Evolutionary conservation across 2,113 vertebrate species (phyloP), one percentile per base, ranked within the genome.

Genomic region (Sisor rabdophorus): DNA sequence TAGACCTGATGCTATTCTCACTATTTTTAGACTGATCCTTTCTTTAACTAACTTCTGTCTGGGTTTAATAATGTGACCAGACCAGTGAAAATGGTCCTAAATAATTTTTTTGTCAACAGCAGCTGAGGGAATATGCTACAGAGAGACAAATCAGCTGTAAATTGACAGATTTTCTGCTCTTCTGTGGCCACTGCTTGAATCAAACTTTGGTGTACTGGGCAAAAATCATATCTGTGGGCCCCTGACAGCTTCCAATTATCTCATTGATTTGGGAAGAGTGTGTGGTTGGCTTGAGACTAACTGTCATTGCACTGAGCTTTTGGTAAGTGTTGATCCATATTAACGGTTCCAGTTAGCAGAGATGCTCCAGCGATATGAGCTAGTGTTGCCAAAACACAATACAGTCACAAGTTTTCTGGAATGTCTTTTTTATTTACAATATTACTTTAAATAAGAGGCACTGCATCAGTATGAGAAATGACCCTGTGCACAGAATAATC

Each of bases 171-270:
- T 48, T 36, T 15, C 22, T 48, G 17, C 13, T 44, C 40, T 71
- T 70, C 50, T 77, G 22, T 79, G 75, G 73, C 70, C 47, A 61
- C 24, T 77, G 59, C 40, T 56, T 47, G 60, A 80, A 80, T 75
- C 67, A 65, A 74, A 63, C 64, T 63, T 69, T 70, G 78, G 67
- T 71, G 61, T 58, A 58, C 55, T 68, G 63, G 78, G 78, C 32
- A 44, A 83, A 44, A 71, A 75, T 75, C 76, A 76, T 71, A 81
- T 78, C 71, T 79, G 75, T 53, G 75, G 59, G 54, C 67, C 67
- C 48, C 79, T 81, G 74, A 75, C 77, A 77, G 70, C 64, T 70
- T 55, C 78, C 76, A 84, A 84, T 82, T 81, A 84, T 77, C 60
- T 63, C 53, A 74, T 61, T 73, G 76, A 81, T 79, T 81, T 69